phyloP scores from a whole-genome alignment of 37 sponge, comb jelly and placozoan genomes.

The Beroe forskalii region DNA sequence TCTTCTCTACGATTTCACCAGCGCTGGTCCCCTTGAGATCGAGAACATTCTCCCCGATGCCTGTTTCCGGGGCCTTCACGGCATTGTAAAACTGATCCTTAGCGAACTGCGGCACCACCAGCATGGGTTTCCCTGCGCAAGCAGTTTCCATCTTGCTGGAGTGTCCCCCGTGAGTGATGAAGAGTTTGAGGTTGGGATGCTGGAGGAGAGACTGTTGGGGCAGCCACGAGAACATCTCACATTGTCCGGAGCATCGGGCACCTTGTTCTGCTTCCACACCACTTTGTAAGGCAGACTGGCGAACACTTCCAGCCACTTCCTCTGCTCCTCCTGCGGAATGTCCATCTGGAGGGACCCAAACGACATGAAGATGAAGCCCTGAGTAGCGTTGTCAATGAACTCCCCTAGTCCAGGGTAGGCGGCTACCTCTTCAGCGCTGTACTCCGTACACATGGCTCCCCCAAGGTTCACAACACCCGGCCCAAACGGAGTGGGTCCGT shows the following conservation, averaged over 20 bases:
- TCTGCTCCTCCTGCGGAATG: constrained; percentile 1
- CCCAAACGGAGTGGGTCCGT: constrained; percentile 37
- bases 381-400: not conserved
- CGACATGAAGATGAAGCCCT: constrained; percentile 62
- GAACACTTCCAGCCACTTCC: constrained; percentile 33
- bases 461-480: constrained; percentile 27
- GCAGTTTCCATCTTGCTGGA: constrained; percentile 5
- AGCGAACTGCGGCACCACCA: constrained; percentile 53
- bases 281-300: constrained; percentile 29
- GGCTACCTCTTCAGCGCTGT: not conserved
- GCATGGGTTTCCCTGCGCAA: constrained; percentile 57
- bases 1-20: constrained; percentile 10
- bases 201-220: constrained; percentile 42
- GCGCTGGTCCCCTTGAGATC: not conserved
- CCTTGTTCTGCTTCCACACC: constrained; percentile 27
- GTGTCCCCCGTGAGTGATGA: constrained; percentile 56
- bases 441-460: constrained; percentile 17
- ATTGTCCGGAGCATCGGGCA: not conserved
- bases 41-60: not conserved
- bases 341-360: constrained; percentile 51
- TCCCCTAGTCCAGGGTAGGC: not conserved
- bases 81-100: constrained; percentile 53
- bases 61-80: not conserved
- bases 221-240: constrained; percentile 11
- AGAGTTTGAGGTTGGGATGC: constrained; percentile 60